phyloP scores from a whole-genome alignment of 2,888 invertebrate genomes.

The Marronus borbonicus region DNA sequence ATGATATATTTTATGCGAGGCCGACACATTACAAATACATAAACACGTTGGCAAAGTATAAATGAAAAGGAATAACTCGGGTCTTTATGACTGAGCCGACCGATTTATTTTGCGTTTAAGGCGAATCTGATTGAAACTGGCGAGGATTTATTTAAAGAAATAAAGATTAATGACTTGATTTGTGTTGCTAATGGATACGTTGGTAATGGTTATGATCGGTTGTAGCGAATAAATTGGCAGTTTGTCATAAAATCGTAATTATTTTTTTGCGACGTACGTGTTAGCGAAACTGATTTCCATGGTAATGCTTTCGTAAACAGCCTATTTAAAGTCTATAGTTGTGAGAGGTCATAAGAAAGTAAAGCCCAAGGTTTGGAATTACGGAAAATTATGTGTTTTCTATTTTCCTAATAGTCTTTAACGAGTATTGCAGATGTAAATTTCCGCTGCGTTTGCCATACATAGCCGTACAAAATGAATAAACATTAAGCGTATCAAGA shows the following conservation, averaged over 20 bases:
- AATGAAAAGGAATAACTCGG: constrained; percentile 7
- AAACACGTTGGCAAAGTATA: constrained; percentile 18
- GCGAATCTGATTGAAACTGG: constrained; percentile 9
- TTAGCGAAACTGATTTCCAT: too few species aligned
- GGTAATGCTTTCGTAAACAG: too few species aligned
- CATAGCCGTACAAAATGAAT: too few species aligned
- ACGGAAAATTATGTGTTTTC: too few species aligned
- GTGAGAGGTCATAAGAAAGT: too few species aligned
- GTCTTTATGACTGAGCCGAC: not conserved
- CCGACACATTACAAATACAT: constrained; percentile 30
- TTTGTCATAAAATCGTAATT: not conserved
- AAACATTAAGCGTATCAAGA: too few species aligned
- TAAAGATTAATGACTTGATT: constrained; percentile 16
- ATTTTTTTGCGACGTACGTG: not conserved
- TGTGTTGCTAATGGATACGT: constrained; percentile 14
- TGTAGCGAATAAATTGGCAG: not conserved
- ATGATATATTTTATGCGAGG: constrained; percentile 28
- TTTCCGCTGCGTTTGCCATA: too few species aligned
- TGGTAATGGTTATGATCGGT: constrained; percentile 12
- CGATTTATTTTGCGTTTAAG: constrained; percentile 9
- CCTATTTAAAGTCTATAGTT: too few species aligned
- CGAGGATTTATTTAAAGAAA: constrained; percentile 20
- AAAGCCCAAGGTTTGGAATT: too few species aligned
- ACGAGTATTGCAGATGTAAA: too few species aligned
- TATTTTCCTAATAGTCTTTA: too few species aligned